Conservation (phyloP, 2,888 invertebrate species). For the Leptinotarsa juncta region DNA sequence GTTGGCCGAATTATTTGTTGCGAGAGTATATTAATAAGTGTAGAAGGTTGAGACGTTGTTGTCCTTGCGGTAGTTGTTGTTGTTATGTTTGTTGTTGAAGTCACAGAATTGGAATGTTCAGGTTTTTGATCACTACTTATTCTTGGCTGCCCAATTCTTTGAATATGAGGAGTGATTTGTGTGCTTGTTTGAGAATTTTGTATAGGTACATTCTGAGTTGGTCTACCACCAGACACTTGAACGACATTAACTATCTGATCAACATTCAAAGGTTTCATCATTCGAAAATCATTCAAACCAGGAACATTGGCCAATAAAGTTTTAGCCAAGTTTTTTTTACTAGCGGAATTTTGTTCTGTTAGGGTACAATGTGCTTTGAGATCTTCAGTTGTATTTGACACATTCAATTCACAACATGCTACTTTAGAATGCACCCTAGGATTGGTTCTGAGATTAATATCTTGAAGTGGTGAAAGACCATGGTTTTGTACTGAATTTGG, state of each 20-base stretch:
- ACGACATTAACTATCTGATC: conserved; percentile 64
- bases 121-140: conserved; percentile 56
- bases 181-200: conserved; percentile 64
- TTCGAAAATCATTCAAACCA: conserved; percentile 71
- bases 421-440: conserved; percentile 36
- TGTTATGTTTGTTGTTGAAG: conserved; percentile 37
- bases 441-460: conserved; percentile 50
- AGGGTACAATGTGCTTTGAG: conserved; percentile 21
- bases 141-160: conserved; percentile 65
- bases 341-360: conserved; percentile 24
- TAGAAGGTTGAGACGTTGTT: conserved; percentile 62
- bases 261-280: conserved; percentile 69
- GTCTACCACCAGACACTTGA: conserved; percentile 61
- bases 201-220: conserved; percentile 53
- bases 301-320: conserved; percentile 68
- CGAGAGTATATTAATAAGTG: conserved; percentile 69
- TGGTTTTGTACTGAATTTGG: conserved; percentile 49
- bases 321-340: conserved; percentile 34
- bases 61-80: conserved; percentile 53
- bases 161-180: conserved; percentile 66
- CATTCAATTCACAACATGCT: conserved; percentile 36
- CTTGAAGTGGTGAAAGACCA: conserved; percentile 50
- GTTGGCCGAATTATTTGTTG: conserved; percentile 67
- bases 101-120: conserved; percentile 48
- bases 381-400: conserved; percentile 25